Evolutionary conservation across 2,113 vertebrate genomes (phyloP), one percentile per base, ranked within the genome.

Genomic region (Carassius carassius): DNA sequence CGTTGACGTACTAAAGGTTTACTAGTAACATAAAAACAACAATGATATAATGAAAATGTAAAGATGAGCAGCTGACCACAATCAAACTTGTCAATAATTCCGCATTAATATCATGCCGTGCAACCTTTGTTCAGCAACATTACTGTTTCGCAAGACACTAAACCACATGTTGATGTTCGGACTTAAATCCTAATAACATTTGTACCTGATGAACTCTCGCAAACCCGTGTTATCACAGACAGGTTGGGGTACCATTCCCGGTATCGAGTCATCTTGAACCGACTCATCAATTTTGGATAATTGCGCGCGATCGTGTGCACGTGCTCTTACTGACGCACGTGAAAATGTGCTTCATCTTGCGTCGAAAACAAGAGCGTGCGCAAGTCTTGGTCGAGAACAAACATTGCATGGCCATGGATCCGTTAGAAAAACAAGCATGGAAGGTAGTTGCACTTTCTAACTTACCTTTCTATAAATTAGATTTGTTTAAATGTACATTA

Each of bases 181-280:
- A 58, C 91, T 93, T 94, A 32, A 19, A 41, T 17, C 9, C 13
- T 17, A 19, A 35, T 17, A 25, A 58, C 12, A 56, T 3, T 16
- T 1, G 5, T 81, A 82, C 81, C 81, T 82, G 70, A 69, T 35
- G 29, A 0, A 81, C 62, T 12, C 70, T 2, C 35, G n/a, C 58
- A 63, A 63, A 91, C 83, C 44, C 75, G 91, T 60, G 91, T 85
- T 21, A 92, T 91, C 74, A 94, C 92, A 0, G 90, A 60, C 0
- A 94, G 83, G 62, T 93, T 93, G 0, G 82, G 78, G 78, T 92
- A 91, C 16, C 23, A 49, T n/a, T 83, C 86, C 1, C 77, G 73
- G 14, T 21, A 78, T 3, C 80, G 63, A 25, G 12, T n/a, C 85
- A 44, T 78, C 73, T n/a, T 89, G 49, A 85, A 86, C 86, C 51